These are phyloP conservation scores for Nowickia ferox DNA, from an alignment of 2,888 invertebrate species.

Conservation along the genomic window DNA sequence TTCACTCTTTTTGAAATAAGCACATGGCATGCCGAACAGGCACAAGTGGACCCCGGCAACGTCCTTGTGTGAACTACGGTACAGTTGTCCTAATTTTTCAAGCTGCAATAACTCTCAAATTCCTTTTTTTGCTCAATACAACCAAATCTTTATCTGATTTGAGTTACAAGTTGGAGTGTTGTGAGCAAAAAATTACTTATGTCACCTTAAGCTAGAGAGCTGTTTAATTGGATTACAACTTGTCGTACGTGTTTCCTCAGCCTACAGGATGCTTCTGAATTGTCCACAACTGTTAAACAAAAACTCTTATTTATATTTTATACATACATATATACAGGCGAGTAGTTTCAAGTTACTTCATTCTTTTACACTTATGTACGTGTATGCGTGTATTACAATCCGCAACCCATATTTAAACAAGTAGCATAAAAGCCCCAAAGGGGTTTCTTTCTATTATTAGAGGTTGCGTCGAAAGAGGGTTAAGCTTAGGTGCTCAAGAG, in stretches of 20 bases:
- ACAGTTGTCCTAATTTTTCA: no score
- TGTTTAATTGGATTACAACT: not conserved
- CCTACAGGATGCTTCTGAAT: not conserved
- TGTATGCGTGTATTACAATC: slow-evolving; percentile 14
- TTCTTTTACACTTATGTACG: slow-evolving; percentile 6
- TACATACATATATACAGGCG: slow-evolving; percentile 25
- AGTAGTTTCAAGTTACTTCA: slow-evolving; percentile 44
- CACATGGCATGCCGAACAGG: no score
- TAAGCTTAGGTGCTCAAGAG: slow-evolving; percentile 36
- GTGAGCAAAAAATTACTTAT: no score
- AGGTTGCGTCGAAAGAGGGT: slow-evolving; percentile 60
- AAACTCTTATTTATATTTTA: slow-evolving; percentile 15
- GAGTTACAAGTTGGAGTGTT: no score
- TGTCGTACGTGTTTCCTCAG: not conserved
- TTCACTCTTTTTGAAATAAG: no score
- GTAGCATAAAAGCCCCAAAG: slow-evolving; percentile 58
- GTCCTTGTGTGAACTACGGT: no score
- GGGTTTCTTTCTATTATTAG: slow-evolving; percentile 54
- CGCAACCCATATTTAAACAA: slow-evolving; percentile 54
- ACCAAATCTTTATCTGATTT: no score
- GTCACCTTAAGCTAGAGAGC: no score
- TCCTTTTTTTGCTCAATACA: no score
- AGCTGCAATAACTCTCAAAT: no score
- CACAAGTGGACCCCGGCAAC: no score
- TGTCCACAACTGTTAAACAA: slow-evolving; percentile 22